Evolutionary conservation across 2,888 invertebrate genomes (phyloP), one percentile per base, ranked within the genome.

Genomic region (Allacma fusca): DNA sequence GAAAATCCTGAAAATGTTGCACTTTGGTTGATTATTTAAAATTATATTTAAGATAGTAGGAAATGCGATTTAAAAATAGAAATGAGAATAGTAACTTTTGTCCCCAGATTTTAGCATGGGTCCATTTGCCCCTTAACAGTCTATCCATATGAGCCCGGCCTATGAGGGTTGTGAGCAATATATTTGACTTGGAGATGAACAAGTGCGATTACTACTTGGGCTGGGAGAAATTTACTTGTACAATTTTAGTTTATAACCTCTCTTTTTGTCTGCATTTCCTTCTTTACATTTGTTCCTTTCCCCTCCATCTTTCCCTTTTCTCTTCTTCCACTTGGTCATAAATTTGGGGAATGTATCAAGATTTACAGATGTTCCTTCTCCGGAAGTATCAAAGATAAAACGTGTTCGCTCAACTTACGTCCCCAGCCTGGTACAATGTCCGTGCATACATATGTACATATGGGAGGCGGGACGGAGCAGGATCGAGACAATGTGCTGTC

Each of bases 351-450:
- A 69, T 69, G 69, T 69, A 69, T 69, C 44, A 69, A 69, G 69
- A 69, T 69, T 70, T 70, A 50, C 70, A 70, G 50, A 70, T 70
- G 44, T 44, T 70, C 70, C 21, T 44, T 50, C 70, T 70, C 70
- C 70, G 70, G 70, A 70, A 70, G 70, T 70, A 70, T 70, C 70
- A 50, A 44, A 67, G 67, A 67, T 67, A 67, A 67, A 67, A 67
- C 34, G 69, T 40, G 26, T 40, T 40, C n/a, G 43, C 43, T 44
- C 43, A n/a, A 70, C 70, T 26, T 69, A 69, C 44, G 70, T 16
- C 16, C 19, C 50, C 16, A 13, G 16, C 50, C 16, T 19, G 7
- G 4, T n/a, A n/a, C n/a, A n/a, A n/a, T 4, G 7, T 50, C 50
- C 50, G 16, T 12, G 19, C 50, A 5, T 50, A n/a, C n/a, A n/a